Evolutionary conservation across 2,113 vertebrate species (phyloP), one percentile per base, ranked within the genome.

Genomic region (Gasterosteus nipponicus): DNA sequence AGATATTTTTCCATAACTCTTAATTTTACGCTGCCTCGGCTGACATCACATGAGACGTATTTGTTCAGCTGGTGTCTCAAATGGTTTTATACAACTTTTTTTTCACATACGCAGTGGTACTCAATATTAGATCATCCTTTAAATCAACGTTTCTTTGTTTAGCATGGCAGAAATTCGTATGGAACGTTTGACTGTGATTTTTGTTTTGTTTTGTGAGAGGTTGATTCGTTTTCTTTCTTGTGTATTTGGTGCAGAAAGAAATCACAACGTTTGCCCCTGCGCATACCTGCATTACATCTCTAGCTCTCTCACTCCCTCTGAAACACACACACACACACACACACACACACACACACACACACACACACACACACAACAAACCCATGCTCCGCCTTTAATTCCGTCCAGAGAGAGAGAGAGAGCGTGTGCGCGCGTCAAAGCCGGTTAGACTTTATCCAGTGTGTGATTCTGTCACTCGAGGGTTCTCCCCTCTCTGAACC

Each of bases 361-460:
- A n/a, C 19, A n/a, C 10, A 0, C 49, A 3, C 19, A 1, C 3
- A 10, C 29, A 19, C 19, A 53, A 16, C 19, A n/a, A 60, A 65
- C 67, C 69, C 61, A 74, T 57, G 86, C 91, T 92, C 89, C 84
- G 91, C 93, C 92, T 89, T 78, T 83, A 80, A 90, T 68, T 91
- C 86, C 69, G 60, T 73, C 84, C 72, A 83, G 78, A 91, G 81
- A 46, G 35, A 39, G 38, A 49, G 60, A 19, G 3, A 58, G 62
- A 42, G 89, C 63, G 80, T 78, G 73, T 66, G 86, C 87, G 89
- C 93, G 92, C 91, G 92, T 92, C 87, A 94, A 95, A 97, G 95
- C 96, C 88, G 95, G 94, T 96, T 96, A 96, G 81, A 80, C 90
- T 92, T 94, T 83, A 92, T 92, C 93, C 86, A 87, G 81, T 92